phyloP scores from a whole-genome alignment of 2,888 invertebrate species.

The Pristionchus maxplancki region DNA sequence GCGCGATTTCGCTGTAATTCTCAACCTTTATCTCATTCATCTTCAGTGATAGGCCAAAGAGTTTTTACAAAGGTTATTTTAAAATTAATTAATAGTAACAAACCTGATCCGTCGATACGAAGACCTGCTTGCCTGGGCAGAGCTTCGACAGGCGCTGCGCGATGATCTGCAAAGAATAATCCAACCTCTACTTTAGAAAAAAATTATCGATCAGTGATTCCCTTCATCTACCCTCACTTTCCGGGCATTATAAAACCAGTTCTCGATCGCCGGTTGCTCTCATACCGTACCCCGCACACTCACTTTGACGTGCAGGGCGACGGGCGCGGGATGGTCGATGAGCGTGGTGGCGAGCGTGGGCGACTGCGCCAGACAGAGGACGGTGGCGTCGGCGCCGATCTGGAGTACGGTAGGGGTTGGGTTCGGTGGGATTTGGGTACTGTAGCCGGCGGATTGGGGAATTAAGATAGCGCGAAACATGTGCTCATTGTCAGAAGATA shows the following conservation, averaged over 20 bases:
- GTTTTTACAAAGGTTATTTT: neutral
- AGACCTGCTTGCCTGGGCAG: conserved; percentile 43
- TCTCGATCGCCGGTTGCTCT: neutral
- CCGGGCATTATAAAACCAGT: neutral
- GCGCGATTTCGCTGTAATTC: neutral
- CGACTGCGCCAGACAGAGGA: conserved; percentile 49
- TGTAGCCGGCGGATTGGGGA: no score
- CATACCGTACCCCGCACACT: neutral
- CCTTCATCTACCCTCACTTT: neutral
- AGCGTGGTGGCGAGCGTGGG: conserved; percentile 30
- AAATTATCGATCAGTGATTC: neutral
- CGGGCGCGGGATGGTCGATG: conserved; percentile 42
- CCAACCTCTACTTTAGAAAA: neutral
- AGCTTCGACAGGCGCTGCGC: conserved; percentile 38
- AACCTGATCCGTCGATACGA: conserved; percentile 42
- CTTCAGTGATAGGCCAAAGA: no score
- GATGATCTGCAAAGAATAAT: neutral
- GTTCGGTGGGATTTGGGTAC: neutral
- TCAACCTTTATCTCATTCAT: neutral
- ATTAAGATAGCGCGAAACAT: no score
- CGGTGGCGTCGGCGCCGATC: conserved; percentile 36
- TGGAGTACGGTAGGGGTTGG: neutral
- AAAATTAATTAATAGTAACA: neutral
- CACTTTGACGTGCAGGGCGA: conserved; percentile 32
- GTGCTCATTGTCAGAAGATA: no score